These are phyloP conservation scores for Hypercompe scribonia DNA, from an alignment of 2,888 invertebrate genomes.

Conservation along the genomic window DNA sequence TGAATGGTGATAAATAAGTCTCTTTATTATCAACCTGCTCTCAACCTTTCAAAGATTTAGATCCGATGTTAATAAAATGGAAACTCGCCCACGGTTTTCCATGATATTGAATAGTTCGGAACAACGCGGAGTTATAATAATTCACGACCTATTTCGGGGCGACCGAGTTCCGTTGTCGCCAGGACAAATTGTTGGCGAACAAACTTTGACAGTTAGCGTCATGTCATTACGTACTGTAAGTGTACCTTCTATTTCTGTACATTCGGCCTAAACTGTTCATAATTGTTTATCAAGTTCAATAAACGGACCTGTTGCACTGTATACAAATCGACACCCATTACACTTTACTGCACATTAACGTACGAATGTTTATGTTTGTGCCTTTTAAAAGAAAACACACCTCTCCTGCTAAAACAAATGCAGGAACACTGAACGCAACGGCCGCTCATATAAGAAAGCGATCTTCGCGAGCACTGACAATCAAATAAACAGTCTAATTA, in stretches of 20 bases:
- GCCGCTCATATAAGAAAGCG: neutral
- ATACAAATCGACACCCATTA: constrained; percentile 10
- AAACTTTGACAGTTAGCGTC: neutral
- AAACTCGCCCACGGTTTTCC: neutral
- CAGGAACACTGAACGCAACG: neutral
- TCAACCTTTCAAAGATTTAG: neutral
- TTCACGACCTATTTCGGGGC: neutral
- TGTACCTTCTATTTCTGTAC: constrained; percentile 13
- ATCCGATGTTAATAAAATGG: neutral
- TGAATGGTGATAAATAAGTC: constrained; percentile 9
- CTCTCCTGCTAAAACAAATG: neutral
- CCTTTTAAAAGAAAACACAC: neutral
- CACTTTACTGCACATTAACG: neutral
- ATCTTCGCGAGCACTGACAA: neutral
- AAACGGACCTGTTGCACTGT: constrained; percentile 3
- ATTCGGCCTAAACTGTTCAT: constrained; percentile 7
- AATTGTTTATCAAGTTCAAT: constrained; percentile 21
- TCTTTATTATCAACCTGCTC: neutral
- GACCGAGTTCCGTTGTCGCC: neutral
- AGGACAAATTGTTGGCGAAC: neutral
- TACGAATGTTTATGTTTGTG: neutral
- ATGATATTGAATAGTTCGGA: neutral
- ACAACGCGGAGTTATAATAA: neutral
- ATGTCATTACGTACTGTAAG: neutral
- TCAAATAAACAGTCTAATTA: neutral